Percentiles rank a stretch among this genome's conserved stretches.
phyloP scores from a whole-genome alignment of 2,888 invertebrate genomes.

The Stenurella melanura region DNA sequence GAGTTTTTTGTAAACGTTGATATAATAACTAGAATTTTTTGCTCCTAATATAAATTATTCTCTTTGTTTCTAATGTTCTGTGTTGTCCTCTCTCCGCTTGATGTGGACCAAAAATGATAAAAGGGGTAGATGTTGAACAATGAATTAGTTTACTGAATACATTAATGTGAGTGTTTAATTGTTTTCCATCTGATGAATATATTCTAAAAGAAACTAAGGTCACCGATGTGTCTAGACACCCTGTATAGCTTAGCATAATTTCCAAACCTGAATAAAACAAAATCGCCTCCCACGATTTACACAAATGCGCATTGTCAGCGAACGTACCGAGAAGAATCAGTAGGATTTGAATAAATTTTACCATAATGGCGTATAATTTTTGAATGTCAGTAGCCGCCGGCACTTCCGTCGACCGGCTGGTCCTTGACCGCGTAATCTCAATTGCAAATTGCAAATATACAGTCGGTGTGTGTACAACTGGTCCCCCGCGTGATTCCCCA shows the following conservation, averaged over 20 bases:
- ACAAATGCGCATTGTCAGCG: constrained; percentile 2
- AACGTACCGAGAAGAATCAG: constrained; percentile 7
- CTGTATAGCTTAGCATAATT: constrained; percentile 19
- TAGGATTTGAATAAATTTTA: constrained; percentile 30
- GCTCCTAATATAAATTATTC: no score
- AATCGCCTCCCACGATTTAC: constrained; percentile 14
- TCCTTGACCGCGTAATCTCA: constrained; percentile 70
- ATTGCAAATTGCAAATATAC: constrained; percentile 62
- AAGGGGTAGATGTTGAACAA: no score
- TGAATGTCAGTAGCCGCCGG: constrained; percentile 37
- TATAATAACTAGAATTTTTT: no score
- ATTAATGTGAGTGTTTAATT: no score
- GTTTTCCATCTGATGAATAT: neutral
- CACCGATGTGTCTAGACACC: constrained; percentile 10
- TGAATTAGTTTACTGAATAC: no score
- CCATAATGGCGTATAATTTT: constrained; percentile 42
- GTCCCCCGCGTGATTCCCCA: constrained; percentile 5
- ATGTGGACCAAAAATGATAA: no score
- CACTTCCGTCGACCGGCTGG: constrained; percentile 35
- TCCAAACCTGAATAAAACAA: constrained; percentile 7
- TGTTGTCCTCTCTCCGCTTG: no score
- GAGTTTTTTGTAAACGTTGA: no score
- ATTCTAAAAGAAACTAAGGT: neutral
- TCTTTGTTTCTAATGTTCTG: no score
- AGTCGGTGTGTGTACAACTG: constrained; percentile 14